A percentile compares a stretch with the other conserved stretches of the same genome.
These are phyloP conservation scores for Sorex araneus DNA, from an alignment of 2,113 vertebrate genomes.

Conservation along the genomic window DNA sequence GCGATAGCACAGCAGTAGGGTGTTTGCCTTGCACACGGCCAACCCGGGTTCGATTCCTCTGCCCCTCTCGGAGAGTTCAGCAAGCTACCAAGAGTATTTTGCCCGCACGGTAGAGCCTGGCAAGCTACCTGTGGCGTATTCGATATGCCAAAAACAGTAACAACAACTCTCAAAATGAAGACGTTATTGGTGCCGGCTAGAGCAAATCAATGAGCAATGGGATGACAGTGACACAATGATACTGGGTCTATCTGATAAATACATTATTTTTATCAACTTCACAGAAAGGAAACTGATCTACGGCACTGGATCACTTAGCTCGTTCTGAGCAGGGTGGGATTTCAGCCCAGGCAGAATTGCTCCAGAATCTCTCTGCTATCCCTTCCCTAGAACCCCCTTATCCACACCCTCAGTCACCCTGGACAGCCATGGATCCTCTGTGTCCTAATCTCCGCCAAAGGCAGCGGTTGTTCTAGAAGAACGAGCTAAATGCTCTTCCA, in stretches of 20 bases:
- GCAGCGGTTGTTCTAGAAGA: not conserved
- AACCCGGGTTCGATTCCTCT: too few species aligned
- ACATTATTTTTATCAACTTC: not conserved
- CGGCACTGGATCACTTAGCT: not conserved
- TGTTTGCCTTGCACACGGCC: too few species aligned
- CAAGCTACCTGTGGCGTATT: too few species aligned
- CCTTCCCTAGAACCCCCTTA: not conserved
- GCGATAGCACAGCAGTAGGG: too few species aligned
- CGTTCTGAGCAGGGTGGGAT: not conserved
- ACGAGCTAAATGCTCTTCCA: not conserved
- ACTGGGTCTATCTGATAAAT: not conserved
- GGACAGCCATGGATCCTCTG: not conserved
- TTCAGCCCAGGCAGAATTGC: not conserved
- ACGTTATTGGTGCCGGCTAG: too few species aligned
- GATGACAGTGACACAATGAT: too few species aligned
- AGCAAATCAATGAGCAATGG: too few species aligned
- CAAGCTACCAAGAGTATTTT: too few species aligned
- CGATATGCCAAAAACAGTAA: too few species aligned
- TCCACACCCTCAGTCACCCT: not conserved
- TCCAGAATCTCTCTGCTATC: not conserved
- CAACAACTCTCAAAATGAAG: too few species aligned
- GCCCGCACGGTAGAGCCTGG: too few species aligned
- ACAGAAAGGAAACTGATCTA: not conserved
- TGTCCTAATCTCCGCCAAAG: not conserved
- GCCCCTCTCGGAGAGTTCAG: too few species aligned